Evolutionary conservation across 2,888 invertebrate species (phyloP).

Genomic region (Hirudinaria manillensis): DNA sequence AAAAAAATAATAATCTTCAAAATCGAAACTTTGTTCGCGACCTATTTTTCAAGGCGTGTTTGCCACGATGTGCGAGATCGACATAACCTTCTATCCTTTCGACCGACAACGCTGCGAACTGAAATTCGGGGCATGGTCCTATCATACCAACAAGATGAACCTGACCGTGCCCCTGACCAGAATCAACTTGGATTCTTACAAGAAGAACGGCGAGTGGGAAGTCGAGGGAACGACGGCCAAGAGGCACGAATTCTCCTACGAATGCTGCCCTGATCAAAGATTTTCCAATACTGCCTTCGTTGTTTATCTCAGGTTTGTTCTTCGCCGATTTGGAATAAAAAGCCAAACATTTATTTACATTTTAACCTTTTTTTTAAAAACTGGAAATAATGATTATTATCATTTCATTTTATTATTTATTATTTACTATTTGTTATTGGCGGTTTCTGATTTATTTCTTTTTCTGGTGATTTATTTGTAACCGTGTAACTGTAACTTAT

Average conservation of each 20-base stretch:
- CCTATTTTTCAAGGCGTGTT: constrained; percentile 34
- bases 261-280: constrained; percentile 38
- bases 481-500: no score
- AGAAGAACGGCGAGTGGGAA: constrained; percentile 41
- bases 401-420: background rate
- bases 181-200: constrained; percentile 40
- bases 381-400: background rate
- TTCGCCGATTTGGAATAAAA: background rate
- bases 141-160: constrained; percentile 41
- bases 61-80: constrained; percentile 42
- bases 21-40: no score
- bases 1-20: no score
- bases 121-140: constrained; percentile 40
- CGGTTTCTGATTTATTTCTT: no score
- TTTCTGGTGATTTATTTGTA: no score
- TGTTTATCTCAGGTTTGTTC: constrained; percentile 32
- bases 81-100: constrained; percentile 43
- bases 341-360: background rate
- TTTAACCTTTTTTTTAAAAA: background rate
- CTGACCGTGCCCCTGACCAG: constrained; percentile 35
- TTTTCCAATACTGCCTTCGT: constrained; percentile 37
- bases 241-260: constrained; percentile 40
- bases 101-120: constrained; percentile 40
- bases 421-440: no score
- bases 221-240: constrained; percentile 34